Percentiles rank a stretch among this genome's conserved stretches.
These are phyloP conservation scores for Martes flavigula DNA, from an alignment of 2,797 vertebrate genomes.

Conservation along the genomic window DNA sequence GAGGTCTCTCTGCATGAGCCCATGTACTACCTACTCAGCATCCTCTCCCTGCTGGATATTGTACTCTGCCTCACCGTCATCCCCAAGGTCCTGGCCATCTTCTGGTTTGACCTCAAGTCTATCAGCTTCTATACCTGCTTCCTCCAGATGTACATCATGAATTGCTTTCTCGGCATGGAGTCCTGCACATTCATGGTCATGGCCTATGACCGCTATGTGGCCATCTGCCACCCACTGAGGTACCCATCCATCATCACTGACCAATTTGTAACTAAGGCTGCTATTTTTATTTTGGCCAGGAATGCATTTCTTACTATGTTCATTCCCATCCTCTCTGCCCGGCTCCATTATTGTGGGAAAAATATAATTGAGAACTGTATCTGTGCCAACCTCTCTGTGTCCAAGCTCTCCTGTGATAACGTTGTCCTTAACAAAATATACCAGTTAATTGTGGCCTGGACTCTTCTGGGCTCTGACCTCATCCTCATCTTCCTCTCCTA, in stretches of 20 bases:
- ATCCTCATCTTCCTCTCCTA: conserved; percentile 27
- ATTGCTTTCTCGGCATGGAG: conserved; percentile 74
- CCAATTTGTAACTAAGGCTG: neutral
- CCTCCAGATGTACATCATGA: conserved; percentile 79
- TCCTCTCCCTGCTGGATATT: neutral
- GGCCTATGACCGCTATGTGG: conserved; percentile 63
- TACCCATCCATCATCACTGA: neutral
- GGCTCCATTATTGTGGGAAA: neutral
- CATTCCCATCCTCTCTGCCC: conserved; percentile 8
- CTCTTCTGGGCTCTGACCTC: neutral
- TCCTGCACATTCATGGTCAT: neutral
- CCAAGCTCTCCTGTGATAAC: conserved; percentile 25
- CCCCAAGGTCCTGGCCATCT: conserved; percentile 66
- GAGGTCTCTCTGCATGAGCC: too few relatives aligned
- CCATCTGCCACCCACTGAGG: conserved; percentile 47
- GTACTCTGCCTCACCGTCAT: neutral
- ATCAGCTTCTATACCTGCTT: conserved; percentile 41
- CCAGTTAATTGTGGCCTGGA: neutral
- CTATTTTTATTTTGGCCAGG: neutral
- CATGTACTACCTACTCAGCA: too few relatives aligned
- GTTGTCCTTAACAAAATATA: neutral
- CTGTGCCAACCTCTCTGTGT: conserved; percentile 39
- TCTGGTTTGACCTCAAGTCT: conserved; percentile 72
- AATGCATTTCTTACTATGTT: neutral
- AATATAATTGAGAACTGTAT: conserved; percentile 46